phyloP scores from a whole-genome alignment of 1,140 invertebrate genomes.

The Procambarus clarkii region DNA sequence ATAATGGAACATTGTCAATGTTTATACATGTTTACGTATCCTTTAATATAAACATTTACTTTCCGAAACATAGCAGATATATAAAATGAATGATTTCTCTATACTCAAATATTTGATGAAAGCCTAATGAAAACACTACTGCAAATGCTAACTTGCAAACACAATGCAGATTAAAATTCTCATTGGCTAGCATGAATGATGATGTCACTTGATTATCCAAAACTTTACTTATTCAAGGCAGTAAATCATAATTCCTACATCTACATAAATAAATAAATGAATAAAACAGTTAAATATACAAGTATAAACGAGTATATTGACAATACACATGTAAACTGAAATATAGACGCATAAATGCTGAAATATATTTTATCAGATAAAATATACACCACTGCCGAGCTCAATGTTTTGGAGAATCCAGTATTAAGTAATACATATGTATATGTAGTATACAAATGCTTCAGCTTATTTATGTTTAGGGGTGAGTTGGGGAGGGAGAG shows the following conservation, averaged over 20 bases:
- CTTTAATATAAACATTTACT: slow-evolving; percentile 41
- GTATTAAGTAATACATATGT: neutral
- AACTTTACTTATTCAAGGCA: neutral
- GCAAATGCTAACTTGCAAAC: slow-evolving; percentile 27
- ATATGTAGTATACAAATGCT: neutral
- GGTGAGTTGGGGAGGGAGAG: too few relatives aligned
- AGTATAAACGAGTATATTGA: neutral
- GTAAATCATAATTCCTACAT: neutral
- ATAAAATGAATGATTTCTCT: slow-evolving; percentile 32
- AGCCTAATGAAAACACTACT: slow-evolving; percentile 27
- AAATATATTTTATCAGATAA: neutral
- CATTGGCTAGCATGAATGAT: slow-evolving; percentile 3
- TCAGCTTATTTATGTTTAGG: neutral
- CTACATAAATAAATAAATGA: neutral
- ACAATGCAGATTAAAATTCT: slow-evolving; percentile 15
- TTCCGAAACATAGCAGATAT: slow-evolving; percentile 37
- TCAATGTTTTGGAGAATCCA: neutral
- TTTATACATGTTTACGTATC: slow-evolving; percentile 31
- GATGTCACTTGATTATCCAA: neutral
- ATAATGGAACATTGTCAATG: slow-evolving; percentile 19
- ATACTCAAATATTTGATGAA: slow-evolving; percentile 11
- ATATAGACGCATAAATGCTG: neutral
- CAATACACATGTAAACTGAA: neutral
- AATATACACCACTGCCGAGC: neutral
- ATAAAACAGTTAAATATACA: neutral